Conservation (phyloP, 2,113 vertebrate genomes). For the Canis aureus region DNA sequence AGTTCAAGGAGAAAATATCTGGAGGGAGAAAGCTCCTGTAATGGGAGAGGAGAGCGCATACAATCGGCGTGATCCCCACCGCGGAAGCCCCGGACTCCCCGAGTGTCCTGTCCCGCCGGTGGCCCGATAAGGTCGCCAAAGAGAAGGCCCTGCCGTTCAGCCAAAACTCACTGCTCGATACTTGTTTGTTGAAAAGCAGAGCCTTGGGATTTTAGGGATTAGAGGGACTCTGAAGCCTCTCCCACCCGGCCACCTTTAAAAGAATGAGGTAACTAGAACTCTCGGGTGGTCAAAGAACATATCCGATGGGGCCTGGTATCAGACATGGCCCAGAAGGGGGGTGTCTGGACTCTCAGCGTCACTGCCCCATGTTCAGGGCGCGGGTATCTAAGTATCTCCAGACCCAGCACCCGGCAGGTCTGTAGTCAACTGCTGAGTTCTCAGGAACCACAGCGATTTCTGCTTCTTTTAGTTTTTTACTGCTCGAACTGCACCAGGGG, state of each 20-base stretch:
- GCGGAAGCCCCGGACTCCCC: too few relatives aligned
- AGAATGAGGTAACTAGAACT: background rate
- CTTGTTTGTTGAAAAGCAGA: background rate
- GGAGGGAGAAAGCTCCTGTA: background rate
- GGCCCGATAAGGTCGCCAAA: slow-evolving; percentile 30
- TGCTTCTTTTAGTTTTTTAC: background rate
- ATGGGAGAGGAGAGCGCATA: background rate
- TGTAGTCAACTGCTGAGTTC: background rate
- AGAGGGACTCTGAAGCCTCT: background rate
- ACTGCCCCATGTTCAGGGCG: too few relatives aligned
- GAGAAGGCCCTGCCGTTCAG: background rate
- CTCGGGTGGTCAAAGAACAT: background rate
- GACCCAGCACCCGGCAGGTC: background rate
- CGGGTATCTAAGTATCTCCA: too few relatives aligned
- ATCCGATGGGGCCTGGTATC: background rate
- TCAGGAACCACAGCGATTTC: background rate
- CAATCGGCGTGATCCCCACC: background rate
- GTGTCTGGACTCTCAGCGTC: background rate
- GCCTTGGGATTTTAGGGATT: background rate
- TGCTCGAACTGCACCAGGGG: background rate
- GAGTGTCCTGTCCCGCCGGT: background rate
- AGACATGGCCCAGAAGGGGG: background rate
- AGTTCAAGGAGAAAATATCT: slow-evolving; percentile 2
- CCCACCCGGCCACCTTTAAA: background rate
- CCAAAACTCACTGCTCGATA: background rate